Evolutionary conservation across 2,797 vertebrate genomes (phyloP).

Genomic region (Scyliorhinus canicula): DNA sequence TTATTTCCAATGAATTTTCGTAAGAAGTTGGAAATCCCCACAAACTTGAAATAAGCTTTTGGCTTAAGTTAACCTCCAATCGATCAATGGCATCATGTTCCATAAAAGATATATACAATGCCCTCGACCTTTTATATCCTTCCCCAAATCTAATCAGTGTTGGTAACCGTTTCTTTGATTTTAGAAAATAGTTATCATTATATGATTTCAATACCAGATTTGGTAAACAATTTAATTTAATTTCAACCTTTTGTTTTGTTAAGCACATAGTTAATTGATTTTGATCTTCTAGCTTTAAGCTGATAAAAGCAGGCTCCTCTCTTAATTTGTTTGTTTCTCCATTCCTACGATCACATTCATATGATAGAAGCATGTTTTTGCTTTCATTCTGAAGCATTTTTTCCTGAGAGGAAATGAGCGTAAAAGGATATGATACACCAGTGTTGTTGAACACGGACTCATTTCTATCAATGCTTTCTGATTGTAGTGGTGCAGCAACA

Average conservation of each 20-base stretch:
- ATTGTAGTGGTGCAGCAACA: neutral
- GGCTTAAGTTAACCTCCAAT: neutral
- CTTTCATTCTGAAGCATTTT: neutral
- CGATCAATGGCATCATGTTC: constrained; percentile 12
- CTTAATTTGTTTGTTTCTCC: neutral
- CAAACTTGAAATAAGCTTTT: neutral
- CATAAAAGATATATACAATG: neutral
- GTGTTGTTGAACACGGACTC: neutral
- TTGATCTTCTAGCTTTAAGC: too few relatives aligned
- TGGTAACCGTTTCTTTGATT: neutral
- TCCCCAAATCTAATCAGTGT: neutral
- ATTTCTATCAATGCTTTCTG: neutral
- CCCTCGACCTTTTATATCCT: neutral
- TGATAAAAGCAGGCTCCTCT: neutral
- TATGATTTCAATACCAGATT: neutral
- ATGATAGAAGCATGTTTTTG: neutral
- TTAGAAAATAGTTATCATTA: neutral
- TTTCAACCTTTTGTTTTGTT: constrained; percentile 14
- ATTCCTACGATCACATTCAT: neutral
- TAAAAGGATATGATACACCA: neutral
- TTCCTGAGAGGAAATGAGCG: neutral
- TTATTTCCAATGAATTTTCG: constrained; percentile 24
- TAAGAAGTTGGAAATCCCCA: neutral
- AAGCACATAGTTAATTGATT: neutral
- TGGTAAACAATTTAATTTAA: neutral